A percentile compares a stretch with the other conserved stretches of the same genome.
Evolutionary conservation across 1,140 invertebrate species (phyloP).

Genomic region (Papilio xuthus): DNA sequence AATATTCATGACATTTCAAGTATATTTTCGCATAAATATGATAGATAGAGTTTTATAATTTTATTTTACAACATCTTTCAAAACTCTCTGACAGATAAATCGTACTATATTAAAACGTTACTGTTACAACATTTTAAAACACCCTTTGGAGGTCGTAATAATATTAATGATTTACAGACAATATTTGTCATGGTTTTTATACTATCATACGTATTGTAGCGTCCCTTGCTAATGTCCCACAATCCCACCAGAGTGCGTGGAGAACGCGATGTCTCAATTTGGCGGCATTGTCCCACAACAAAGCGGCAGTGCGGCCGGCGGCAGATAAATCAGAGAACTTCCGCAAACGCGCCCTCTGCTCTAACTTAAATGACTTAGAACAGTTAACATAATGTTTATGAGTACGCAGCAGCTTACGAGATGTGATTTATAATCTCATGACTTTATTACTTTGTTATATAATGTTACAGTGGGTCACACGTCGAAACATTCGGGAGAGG

Average conservation of each 20-base stretch:
- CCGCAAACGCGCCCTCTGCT: slow-evolving; percentile 47
- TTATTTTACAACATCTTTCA: not conserved
- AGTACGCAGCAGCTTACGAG: not conserved
- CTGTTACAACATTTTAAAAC: not conserved
- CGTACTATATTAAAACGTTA: not conserved
- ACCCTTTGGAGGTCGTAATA: not conserved
- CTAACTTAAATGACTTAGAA: slow-evolving; percentile 38
- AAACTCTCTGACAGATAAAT: not conserved
- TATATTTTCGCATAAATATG: not conserved
- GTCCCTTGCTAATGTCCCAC: not conserved
- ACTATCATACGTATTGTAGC: not conserved
- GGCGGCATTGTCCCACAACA: slow-evolving; percentile 56
- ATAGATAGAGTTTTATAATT: too few relatives aligned
- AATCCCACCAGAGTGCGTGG: slow-evolving; percentile 51
- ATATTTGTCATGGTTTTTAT: not conserved
- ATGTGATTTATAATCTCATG: not conserved
- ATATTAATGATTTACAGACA: not conserved
- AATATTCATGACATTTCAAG: too few relatives aligned
- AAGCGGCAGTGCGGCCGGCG: slow-evolving; percentile 42
- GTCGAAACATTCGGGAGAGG: not conserved
- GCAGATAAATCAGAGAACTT: slow-evolving; percentile 55
- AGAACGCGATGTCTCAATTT: slow-evolving; percentile 70
- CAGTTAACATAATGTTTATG: slow-evolving; percentile 36
- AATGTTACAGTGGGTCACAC: not conserved
- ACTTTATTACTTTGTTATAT: not conserved